Conservation (phyloP, 2,888 invertebrate genomes). For the Plutella xylostella region DNA sequence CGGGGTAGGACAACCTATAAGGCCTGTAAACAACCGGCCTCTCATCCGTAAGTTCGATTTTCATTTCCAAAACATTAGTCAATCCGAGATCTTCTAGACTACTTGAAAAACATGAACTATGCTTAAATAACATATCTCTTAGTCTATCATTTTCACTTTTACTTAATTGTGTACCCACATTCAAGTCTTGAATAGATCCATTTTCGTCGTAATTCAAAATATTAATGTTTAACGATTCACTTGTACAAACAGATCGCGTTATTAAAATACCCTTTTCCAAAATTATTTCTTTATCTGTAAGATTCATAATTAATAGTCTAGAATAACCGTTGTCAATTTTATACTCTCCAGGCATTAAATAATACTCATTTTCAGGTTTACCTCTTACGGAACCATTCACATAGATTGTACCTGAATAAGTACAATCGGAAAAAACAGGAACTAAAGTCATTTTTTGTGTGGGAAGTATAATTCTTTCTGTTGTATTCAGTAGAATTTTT, state of each 20-base stretch:
- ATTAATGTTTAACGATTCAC: background rate
- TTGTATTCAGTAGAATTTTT: background rate
- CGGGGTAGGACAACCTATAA: background rate
- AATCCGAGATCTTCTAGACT: conserved; percentile 1
- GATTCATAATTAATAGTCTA: background rate
- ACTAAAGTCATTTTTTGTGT: background rate
- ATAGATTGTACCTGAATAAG: background rate
- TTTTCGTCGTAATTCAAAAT: background rate
- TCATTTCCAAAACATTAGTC: background rate
- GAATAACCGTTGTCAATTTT: background rate
- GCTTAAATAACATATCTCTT: background rate
- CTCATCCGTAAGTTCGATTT: background rate
- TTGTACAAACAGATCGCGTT: background rate
- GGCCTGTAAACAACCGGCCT: background rate
- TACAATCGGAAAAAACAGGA: background rate
- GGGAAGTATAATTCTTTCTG: background rate
- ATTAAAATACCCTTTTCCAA: background rate
- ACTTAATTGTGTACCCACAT: background rate
- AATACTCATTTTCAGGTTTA: background rate
- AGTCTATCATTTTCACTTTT: background rate
- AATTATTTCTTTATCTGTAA: background rate
- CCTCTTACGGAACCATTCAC: background rate
- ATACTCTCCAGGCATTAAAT: conserved; percentile 3
- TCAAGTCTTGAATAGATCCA: background rate
- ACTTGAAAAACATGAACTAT: background rate